These are phyloP conservation scores for Tylochromis polylepis DNA, from an alignment of 2,113 vertebrate species.

Conservation along the genomic window DNA sequence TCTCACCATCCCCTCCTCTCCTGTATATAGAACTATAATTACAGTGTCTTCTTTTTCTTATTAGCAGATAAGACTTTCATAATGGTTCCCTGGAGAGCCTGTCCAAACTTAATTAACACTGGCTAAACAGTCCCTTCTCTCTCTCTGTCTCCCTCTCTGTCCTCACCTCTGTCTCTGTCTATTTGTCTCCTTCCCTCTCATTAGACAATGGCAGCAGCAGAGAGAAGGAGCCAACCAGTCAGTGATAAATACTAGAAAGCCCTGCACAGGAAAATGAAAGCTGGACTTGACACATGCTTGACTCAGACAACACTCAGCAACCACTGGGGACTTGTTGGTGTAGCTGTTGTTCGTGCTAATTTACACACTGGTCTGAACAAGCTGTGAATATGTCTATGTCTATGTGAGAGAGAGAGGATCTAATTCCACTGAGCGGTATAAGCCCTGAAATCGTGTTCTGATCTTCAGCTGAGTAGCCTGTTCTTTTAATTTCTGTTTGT, in stretches of 20 bases:
- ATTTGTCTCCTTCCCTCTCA: neutral
- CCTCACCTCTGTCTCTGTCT: neutral
- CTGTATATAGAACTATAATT: constrained; percentile 40
- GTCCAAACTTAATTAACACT: constrained; percentile 47
- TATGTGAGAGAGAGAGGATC: neutral
- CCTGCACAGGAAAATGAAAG: constrained; percentile 1
- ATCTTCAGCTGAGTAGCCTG: constrained; percentile 39
- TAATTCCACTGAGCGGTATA: constrained; percentile 34
- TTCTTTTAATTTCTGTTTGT: constrained; percentile 64
- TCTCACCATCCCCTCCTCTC: neutral
- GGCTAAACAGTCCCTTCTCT: constrained; percentile 26
- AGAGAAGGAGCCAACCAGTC: neutral
- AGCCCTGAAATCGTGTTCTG: constrained; percentile 33
- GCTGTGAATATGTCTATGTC: neutral
- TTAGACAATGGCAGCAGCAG: neutral
- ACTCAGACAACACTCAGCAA: constrained; percentile 2
- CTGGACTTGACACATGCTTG: constrained; percentile 19
- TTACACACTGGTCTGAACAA: neutral
- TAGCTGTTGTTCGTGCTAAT: neutral
- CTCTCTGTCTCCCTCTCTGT: neutral
- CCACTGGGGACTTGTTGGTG: neutral
- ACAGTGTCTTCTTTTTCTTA: constrained; percentile 43
- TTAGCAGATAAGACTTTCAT: constrained; percentile 49
- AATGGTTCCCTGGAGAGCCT: constrained; percentile 38
- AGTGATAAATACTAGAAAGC: neutral